phyloP scores from a whole-genome alignment of 2,888 invertebrate species.

The Drosophila algonquin region DNA sequence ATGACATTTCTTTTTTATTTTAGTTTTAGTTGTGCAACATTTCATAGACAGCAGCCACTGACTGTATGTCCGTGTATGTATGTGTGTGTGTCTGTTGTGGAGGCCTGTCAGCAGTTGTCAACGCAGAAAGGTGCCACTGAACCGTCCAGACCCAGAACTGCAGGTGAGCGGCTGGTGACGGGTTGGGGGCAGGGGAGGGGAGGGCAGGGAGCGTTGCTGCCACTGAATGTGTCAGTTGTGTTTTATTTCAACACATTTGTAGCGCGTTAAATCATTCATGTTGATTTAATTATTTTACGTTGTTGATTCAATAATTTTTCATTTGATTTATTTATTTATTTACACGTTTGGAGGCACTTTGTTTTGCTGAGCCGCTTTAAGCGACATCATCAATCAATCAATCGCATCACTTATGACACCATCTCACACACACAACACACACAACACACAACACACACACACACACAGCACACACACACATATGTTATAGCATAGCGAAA shows the following conservation, averaged over 20 bases:
- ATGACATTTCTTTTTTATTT: background rate
- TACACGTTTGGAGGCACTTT: constrained; percentile 46
- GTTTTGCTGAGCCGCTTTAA: constrained; percentile 58
- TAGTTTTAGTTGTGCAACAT: constrained; percentile 30
- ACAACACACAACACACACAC: constrained; percentile 19
- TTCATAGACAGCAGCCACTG: constrained; percentile 22
- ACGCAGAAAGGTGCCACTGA: constrained; percentile 54
- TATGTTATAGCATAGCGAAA: background rate
- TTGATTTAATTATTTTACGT: constrained; percentile 78
- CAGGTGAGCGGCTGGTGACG: constrained; percentile 18
- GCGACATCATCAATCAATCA: constrained; percentile 72
- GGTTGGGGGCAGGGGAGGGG: background rate
- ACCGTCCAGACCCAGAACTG: constrained; percentile 11
- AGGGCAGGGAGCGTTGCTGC: no score
- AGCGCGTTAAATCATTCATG: constrained; percentile 77
- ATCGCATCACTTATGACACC: constrained; percentile 59
- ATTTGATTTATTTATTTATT: constrained; percentile 75
- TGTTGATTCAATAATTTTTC: constrained; percentile 71
- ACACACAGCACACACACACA: constrained; percentile 9
- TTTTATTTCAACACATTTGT: constrained; percentile 71
- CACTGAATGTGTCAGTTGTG: constrained; percentile 37
- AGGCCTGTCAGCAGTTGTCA: constrained; percentile 74
- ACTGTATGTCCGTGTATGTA: constrained; percentile 5
- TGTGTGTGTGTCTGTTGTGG: constrained; percentile 34
- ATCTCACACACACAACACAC: constrained; percentile 5